phyloP scores from a whole-genome alignment of 1,140 invertebrate genomes.

The Gyrodactylus salaris region DNA sequence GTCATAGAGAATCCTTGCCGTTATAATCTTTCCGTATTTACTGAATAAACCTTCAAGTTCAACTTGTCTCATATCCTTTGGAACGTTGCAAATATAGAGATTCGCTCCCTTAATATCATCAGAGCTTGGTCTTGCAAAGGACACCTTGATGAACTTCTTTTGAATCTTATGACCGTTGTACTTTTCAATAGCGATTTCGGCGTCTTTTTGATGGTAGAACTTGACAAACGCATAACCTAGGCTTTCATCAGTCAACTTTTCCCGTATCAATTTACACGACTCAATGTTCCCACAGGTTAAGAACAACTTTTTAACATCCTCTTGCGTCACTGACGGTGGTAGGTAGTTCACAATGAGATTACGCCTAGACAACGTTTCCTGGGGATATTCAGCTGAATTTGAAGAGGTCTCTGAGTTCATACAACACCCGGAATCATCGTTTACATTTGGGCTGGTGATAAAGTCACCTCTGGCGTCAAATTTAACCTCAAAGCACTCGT shows the following conservation, averaged over 20 bases:
- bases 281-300: conserved; percentile 78
- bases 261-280: conserved; percentile 65
- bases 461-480: too few relatives aligned
- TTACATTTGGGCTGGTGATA: neutral
- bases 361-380: neutral
- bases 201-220: conserved; percentile 66
- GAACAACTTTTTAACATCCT: conserved; percentile 69
- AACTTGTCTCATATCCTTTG: conserved; percentile 1
- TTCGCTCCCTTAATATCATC: conserved; percentile 8
- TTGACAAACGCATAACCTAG: conserved; percentile 86
- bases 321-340: conserved; percentile 85
- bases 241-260: conserved; percentile 44
- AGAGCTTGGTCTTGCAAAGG: conserved; percentile 6
- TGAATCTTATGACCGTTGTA: conserved; percentile 52
- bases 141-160: conserved; percentile 8
- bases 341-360: conserved; percentile 72
- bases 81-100: conserved; percentile 8
- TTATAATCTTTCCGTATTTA: conserved; percentile 8
- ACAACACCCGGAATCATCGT: neutral
- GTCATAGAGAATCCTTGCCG: conserved; percentile 6
- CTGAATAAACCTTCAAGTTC: conserved; percentile 5
- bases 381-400: neutral
- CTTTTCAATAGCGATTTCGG: conserved; percentile 69
- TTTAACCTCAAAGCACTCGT: too few relatives aligned
- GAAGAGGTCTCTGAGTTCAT: neutral